Base-by-base conservation (phyloP, 2,113 vertebrate genomes). In the Benitochromis conjunctus region DNA sequence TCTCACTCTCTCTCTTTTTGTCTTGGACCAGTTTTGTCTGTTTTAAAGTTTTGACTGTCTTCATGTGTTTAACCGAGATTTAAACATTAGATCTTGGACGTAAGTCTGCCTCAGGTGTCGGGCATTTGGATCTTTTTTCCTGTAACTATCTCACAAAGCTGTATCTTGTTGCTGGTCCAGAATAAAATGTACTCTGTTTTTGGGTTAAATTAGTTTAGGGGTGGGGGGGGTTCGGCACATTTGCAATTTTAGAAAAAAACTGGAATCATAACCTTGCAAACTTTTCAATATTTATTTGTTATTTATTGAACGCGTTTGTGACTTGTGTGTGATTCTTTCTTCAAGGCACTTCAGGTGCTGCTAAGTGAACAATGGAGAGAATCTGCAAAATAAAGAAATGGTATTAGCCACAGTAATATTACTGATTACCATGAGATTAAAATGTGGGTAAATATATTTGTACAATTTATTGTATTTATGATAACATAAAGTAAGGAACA, bases 21-120 rank as follows among this genome's bases (percentile, higher is more conserved):
- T 46, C 26, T 48, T 4, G 3, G 41, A 48, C 41, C 29, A 11
- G 5, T 74, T 74, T 29, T 19, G 14, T 48, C 43, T 48, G 7
- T 71, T 71, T 71, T 71, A 8, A 26, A 48, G 14, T 48, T 71
- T 29, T 46, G 41, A 29, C 43, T 51, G 69, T 74, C 69, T 74
- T 74, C 9, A 2, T 48, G 14, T 71, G 24, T 46, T 71, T 74
- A 26, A 48, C 21, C 6, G 14, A 48, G 41, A 41, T 26, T 71
- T 46, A 71, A 71, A 71, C 21, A 66, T 66, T 66, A 26, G 26
- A 46, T 71, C 66, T 46, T 71, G 41, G 66, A 71, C 66, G 46
- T 16, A 46, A 46, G 12, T 18, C 12, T 71, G 41, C 66, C 21
- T 71, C 66, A 11, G 66, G 41, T 29, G 66, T 18, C 5, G 3